phyloP scores from a whole-genome alignment of 1,140 invertebrate species.

The Microplitis demolitor region DNA sequence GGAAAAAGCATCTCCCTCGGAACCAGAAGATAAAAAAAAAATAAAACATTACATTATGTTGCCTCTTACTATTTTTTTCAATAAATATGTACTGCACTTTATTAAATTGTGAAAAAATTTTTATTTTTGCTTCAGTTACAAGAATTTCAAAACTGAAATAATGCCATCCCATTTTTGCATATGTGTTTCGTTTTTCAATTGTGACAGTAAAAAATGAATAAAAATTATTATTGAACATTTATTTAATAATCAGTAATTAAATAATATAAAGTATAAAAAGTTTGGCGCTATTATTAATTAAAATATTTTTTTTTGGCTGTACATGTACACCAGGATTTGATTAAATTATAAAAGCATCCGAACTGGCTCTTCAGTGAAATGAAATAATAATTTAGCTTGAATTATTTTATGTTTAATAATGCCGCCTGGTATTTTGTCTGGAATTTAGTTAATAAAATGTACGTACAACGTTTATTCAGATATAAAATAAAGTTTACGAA shows the following conservation, averaged over 20 bases:
- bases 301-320: neutral
- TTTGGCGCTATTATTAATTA: neutral
- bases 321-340: neutral
- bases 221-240: neutral
- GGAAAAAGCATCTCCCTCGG: neutral
- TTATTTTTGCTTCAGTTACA: neutral
- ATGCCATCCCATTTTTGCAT: too few relatives aligned
- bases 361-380: neutral
- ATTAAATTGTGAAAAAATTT: neutral
- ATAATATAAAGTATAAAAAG: neutral
- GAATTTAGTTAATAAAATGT: constrained; percentile 7
- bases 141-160: too few relatives aligned
- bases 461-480: constrained; percentile 6
- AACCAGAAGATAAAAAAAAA: neutral
- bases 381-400: constrained; percentile 20
- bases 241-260: too few relatives aligned
- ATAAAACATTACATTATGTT: neutral
- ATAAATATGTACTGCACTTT: neutral
- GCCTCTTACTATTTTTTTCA: neutral
- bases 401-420: constrained; percentile 27
- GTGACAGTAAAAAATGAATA: too few relatives aligned
- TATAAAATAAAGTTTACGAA: constrained; percentile 2
- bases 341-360: constrained; percentile 11
- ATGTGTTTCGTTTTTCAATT: too few relatives aligned
- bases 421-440: neutral